A percentile compares a stretch with the other conserved stretches of the same genome.
Evolutionary conservation across 2,888 invertebrate species (phyloP).

Genomic region (Scaptomyza flava): DNA sequence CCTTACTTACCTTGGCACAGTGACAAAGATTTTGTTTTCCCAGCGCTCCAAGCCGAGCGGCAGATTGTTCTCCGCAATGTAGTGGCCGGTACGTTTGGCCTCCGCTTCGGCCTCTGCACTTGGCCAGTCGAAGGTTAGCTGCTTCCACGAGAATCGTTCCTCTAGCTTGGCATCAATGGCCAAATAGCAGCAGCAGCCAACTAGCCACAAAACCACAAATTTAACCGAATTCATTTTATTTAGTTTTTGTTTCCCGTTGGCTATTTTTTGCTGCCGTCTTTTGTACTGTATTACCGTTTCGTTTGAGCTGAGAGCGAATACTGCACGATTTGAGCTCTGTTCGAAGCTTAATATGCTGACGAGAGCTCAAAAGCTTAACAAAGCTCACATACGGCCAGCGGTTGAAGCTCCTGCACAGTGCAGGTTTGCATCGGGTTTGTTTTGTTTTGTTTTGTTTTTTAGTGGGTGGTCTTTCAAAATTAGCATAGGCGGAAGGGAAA

Average conservation of each 20-base stretch:
- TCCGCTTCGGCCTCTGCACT: slow-evolving; percentile 86
- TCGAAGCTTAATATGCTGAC: slow-evolving; percentile 69
- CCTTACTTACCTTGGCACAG: slow-evolving; percentile 87
- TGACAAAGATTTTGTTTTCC: slow-evolving; percentile 89
- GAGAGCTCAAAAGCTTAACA: slow-evolving; percentile 16
- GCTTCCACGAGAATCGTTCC: slow-evolving; percentile 89
- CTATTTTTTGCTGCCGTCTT: neutral
- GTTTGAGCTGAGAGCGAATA: slow-evolving; percentile 55
- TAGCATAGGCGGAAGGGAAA: slow-evolving; percentile 56
- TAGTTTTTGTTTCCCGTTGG: neutral
- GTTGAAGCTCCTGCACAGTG: slow-evolving; percentile 23
- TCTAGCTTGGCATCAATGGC: slow-evolving; percentile 85
- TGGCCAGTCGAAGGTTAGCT: slow-evolving; percentile 89
- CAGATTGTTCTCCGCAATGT: slow-evolving; percentile 88
- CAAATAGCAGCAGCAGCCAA: slow-evolving; percentile 45
- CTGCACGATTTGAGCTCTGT: slow-evolving; percentile 45
- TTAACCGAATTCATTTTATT: slow-evolving; percentile 43
- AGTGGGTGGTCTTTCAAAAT: slow-evolving; percentile 35
- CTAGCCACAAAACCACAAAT: slow-evolving; percentile 55
- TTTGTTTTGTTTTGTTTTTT: neutral
- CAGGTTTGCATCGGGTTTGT: slow-evolving; percentile 9
- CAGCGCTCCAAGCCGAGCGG: slow-evolving; percentile 90
- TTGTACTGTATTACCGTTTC: slow-evolving; percentile 21
- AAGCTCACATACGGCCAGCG: slow-evolving; percentile 8
- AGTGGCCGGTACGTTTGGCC: slow-evolving; percentile 87